These are phyloP conservation scores for Pangasius mekongensis DNA, from an alignment of 2,797 vertebrate genomes.

Conservation along the genomic window DNA sequence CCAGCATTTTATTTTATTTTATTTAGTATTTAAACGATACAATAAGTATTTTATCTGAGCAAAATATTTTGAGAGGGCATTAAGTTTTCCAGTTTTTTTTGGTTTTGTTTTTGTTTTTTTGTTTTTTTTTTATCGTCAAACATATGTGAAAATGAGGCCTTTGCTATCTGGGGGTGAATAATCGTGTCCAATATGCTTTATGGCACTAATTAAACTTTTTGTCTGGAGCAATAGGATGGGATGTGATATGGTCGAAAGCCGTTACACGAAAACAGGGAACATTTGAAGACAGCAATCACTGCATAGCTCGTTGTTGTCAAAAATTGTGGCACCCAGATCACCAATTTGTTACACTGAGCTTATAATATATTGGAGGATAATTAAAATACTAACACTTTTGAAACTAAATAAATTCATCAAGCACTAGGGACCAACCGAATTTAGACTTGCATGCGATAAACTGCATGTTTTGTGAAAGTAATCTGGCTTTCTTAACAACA, in stretches of 20 bases:
- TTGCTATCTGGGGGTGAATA: background rate
- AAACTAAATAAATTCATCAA: background rate
- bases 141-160: background rate
- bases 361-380: background rate
- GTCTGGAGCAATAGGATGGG: background rate
- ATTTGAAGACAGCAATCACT: background rate
- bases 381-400: background rate
- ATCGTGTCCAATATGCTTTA: background rate
- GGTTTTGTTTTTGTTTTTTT: background rate
- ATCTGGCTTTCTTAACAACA: background rate
- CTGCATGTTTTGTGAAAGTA: background rate
- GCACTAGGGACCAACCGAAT: background rate
- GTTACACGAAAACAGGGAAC: background rate
- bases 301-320: background rate
- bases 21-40: background rate
- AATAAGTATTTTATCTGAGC: background rate
- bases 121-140: background rate
- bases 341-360: background rate
- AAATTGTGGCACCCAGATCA: background rate
- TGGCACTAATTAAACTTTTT: background rate
- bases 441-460: background rate
- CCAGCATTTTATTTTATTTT: slow-evolving; percentile 6
- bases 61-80: background rate
- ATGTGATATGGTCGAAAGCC: background rate
- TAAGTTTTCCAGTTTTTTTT: background rate